Percentiles rank a stretch among this genome's conserved stretches.
These are phyloP conservation scores for Dendronephthya gigantea DNA, from an alignment of 64 coral and sea anemone genomes.

Conservation along the genomic window DNA sequence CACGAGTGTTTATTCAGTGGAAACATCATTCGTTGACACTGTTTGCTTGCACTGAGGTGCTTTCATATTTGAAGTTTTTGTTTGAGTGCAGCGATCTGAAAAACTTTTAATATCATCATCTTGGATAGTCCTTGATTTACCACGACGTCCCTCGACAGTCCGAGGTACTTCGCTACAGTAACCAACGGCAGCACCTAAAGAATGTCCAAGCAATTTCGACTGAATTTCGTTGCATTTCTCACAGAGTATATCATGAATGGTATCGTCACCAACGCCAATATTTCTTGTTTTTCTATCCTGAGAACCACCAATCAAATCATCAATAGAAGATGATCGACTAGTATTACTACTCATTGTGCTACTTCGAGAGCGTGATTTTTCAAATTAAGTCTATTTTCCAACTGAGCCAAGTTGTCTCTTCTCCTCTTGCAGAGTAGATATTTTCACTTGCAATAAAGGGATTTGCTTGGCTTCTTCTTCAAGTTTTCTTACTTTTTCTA, in stretches of 20 bases:
- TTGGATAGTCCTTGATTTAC: background rate
- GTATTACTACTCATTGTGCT: background rate
- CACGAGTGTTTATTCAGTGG: background rate
- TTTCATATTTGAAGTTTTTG: background rate
- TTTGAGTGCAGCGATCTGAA: background rate
- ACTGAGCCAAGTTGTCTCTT: conserved; percentile 74
- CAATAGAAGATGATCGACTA: background rate
- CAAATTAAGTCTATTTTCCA: conserved; percentile 46
- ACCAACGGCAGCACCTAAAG: background rate
- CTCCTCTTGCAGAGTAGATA: conserved; percentile 89
- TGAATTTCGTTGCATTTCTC: conserved; percentile 6
- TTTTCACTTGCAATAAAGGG: conserved; percentile 80
- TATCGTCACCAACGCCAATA: background rate
- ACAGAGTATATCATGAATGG: background rate
- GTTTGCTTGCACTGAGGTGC: background rate
- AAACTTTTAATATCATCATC: background rate
- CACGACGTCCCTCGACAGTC: background rate
- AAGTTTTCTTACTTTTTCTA: conserved; percentile 64
- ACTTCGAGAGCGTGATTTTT: conserved; percentile 38
- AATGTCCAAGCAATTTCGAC: background rate
- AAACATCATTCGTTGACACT: background rate
- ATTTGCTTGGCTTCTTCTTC: conserved; percentile 78
- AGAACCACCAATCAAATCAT: background rate
- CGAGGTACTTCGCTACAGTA: background rate
- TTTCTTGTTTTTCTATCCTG: background rate